Evolutionary conservation across 2,797 vertebrate genomes (phyloP).

Genomic region (Cossypha polioptera): DNA sequence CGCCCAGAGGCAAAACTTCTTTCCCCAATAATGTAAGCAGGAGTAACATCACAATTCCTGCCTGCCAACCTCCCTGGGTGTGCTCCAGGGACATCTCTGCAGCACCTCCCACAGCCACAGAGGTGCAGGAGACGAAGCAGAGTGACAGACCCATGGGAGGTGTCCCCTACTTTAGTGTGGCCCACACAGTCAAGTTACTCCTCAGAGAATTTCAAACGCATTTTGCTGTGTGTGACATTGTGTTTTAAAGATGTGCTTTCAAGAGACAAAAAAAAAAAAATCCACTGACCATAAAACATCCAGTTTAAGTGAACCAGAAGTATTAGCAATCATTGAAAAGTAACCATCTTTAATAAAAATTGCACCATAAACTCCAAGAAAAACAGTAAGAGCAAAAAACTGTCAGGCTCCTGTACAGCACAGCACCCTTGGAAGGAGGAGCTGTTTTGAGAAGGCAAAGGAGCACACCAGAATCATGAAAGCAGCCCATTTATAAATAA

Average conservation of each 20-base stretch:
- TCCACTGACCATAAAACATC: neutral
- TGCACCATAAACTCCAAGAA: neutral
- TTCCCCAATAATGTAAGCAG: neutral
- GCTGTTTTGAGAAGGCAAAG: neutral
- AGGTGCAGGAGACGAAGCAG: neutral
- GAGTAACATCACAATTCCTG: neutral
- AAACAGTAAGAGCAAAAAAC: neutral
- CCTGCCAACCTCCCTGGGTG: neutral
- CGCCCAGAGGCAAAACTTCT: neutral
- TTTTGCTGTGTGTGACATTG: neutral
- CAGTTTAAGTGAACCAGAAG: neutral
- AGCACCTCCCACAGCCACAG: neutral
- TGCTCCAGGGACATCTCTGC: neutral
- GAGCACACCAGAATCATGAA: neutral
- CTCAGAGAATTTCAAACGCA: neutral
- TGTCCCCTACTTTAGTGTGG: rapidly evolving
- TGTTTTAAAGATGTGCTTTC: neutral
- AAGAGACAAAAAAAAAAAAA: neutral
- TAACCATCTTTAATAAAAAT: neutral
- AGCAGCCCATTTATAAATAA: neutral
- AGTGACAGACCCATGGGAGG: neutral
- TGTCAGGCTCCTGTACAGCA: neutral
- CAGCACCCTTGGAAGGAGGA: neutral
- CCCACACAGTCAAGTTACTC: neutral
- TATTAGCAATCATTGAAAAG: neutral